phyloP scores from a whole-genome alignment of 2,888 invertebrate genomes.

The Acanthosepion lycidas region DNA sequence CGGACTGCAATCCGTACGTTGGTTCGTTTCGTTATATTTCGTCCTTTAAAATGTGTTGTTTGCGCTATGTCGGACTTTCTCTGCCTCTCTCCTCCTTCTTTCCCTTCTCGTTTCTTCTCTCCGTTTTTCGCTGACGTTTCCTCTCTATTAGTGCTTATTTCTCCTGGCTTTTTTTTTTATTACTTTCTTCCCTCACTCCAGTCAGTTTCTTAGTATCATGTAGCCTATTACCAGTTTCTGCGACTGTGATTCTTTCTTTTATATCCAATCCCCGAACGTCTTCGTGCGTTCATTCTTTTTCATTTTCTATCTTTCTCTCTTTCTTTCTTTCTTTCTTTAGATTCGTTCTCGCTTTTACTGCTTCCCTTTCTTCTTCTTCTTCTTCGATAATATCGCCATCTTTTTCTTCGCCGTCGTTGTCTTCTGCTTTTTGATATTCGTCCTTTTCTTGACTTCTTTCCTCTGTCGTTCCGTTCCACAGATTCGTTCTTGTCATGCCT shows the following conservation, averaged over 20 bases:
- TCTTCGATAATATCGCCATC: neutral
- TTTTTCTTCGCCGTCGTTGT: neutral
- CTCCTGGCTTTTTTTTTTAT: neutral
- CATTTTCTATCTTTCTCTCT: too few relatives aligned
- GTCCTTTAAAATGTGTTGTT: neutral
- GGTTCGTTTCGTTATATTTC: too few relatives aligned
- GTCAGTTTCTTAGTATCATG: too few relatives aligned
- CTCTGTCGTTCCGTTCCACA: neutral
- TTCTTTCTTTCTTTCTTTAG: too few relatives aligned
- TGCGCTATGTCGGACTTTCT: neutral
- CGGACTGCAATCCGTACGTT: slow-evolving; percentile 33
- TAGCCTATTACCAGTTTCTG: neutral
- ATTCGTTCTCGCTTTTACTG: neutral
- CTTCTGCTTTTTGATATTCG: neutral
- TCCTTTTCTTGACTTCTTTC: neutral
- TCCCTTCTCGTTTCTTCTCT: neutral
- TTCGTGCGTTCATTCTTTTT: neutral
- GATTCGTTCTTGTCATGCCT: neutral
- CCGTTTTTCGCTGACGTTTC: neutral
- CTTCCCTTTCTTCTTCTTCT: neutral
- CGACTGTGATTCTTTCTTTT: neutral
- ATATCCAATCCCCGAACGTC: accelerated
- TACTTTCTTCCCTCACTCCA: neutral
- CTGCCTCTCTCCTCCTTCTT: neutral
- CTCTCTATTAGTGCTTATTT: neutral